Conservation (phyloP, 2,113 vertebrate species). For the Delphinus delphis region DNA sequence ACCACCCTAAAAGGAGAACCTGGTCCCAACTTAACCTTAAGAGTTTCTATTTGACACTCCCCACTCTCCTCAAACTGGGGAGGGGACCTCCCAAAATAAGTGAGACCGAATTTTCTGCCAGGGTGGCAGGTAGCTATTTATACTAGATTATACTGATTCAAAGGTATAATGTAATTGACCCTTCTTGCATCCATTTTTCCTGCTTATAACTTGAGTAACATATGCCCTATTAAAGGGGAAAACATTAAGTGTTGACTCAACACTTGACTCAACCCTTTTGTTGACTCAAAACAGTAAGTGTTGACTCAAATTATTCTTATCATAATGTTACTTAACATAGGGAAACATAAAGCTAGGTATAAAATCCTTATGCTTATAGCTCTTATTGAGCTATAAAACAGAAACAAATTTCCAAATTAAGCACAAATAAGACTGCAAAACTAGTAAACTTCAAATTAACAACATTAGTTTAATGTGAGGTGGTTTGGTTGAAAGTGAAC, state of each 20-base stretch:
- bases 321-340: conserved; percentile 62
- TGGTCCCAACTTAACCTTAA: neutral
- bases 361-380: conserved; percentile 56
- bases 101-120: neutral
- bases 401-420: conserved; percentile 69
- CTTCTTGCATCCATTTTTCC: neutral
- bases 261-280: too few species aligned
- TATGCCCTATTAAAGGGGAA: neutral
- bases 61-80: neutral
- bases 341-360: conserved; percentile 61
- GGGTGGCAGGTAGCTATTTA: neutral
- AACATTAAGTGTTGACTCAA: conserved; percentile 27
- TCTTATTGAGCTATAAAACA: conserved; percentile 38
- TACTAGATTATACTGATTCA: neutral
- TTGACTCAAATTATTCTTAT: conserved; percentile 63
- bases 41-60: neutral
- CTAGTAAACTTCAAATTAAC: conserved; percentile 65
- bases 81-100: neutral
- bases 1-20: neutral
- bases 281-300: neutral
- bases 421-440: conserved; percentile 50
- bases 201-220: conserved; percentile 26
- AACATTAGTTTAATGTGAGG: neutral
- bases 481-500: neutral
- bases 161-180: neutral